These are phyloP conservation scores for Leucopternis melanops DNA, from an alignment of 2,113 vertebrate species.

Conservation along the genomic window DNA sequence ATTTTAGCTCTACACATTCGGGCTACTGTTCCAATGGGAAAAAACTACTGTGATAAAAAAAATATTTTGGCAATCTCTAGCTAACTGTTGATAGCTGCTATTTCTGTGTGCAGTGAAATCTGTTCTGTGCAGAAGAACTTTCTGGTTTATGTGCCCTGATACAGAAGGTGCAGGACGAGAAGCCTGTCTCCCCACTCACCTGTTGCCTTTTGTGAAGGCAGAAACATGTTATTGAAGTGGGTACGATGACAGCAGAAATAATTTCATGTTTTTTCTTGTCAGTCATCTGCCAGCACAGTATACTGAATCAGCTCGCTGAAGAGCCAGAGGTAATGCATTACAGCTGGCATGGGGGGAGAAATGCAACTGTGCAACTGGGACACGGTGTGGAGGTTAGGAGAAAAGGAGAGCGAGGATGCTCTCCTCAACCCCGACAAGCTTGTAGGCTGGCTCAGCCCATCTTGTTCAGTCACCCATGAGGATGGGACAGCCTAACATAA, in stretches of 20 bases:
- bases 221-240: not conserved
- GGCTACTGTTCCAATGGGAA: not conserved
- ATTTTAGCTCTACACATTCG: not conserved
- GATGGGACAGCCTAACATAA: not conserved
- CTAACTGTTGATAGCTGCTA: not conserved
- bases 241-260: not conserved
- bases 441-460: not conserved
- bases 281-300: not conserved
- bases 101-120: not conserved
- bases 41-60: not conserved
- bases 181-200: not conserved
- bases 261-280: not conserved
- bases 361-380: not conserved
- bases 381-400: not conserved
- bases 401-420: not conserved
- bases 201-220: not conserved
- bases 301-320: not conserved
- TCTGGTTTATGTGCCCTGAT: not conserved
- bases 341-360: not conserved
- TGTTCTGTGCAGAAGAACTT: not conserved
- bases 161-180: not conserved
- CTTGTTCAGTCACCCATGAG: not conserved
- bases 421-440: not conserved
- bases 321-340: not conserved
- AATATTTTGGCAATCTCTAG: not conserved